Percentiles rank a stretch among this genome's conserved stretches.
Conservation (phyloP, 2,113 vertebrate genomes). For the Romanogobio albipinnatus region DNA sequence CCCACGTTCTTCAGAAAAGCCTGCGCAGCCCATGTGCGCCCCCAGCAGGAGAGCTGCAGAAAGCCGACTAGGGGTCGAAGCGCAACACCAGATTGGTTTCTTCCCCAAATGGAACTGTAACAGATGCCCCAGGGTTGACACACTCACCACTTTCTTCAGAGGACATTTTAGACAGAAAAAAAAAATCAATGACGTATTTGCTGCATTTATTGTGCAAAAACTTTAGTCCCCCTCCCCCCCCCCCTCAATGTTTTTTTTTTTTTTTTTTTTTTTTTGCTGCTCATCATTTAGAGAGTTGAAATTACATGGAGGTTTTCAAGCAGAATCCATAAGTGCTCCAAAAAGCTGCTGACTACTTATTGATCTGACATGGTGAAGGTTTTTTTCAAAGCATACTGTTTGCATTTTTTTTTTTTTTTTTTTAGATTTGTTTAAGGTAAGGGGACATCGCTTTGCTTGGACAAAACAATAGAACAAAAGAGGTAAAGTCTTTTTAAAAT, state of each 20-base stretch:
- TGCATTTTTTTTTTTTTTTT: conserved; percentile 67
- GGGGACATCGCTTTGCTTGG: conserved; percentile 67
- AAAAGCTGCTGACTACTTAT: conserved; percentile 65
- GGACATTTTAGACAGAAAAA: conserved; percentile 74
- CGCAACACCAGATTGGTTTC: conserved; percentile 64
- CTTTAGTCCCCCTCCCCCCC: conserved; percentile 63
- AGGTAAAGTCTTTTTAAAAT: conserved; percentile 63
- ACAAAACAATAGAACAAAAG: conserved; percentile 64
- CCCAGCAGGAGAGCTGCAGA: conserved; percentile 89
- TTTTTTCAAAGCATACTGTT: conserved; percentile 68
- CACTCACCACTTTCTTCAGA: conserved; percentile 78
- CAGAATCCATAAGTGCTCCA: conserved; percentile 68
- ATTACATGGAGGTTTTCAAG: conserved; percentile 61
- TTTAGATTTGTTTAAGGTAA: conserved; percentile 66
- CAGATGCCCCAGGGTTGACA: conserved; percentile 73
- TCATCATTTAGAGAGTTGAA: conserved; percentile 66
- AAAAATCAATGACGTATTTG: conserved; percentile 72
- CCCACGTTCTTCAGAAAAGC: conserved; percentile 98
- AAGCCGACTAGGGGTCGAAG: conserved; percentile 75
- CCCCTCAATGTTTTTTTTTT: conserved; percentile 60
- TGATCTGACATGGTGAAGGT: conserved; percentile 66
- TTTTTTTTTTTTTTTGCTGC: conserved; percentile 52
- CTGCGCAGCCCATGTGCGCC: conserved; percentile 85
- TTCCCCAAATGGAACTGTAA: conserved; percentile 78
- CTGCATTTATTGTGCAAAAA: conserved; percentile 76